Evolutionary conservation across 2,113 vertebrate genomes (phyloP), one percentile per base, ranked within the genome.

Genomic region (Astur gentilis): DNA sequence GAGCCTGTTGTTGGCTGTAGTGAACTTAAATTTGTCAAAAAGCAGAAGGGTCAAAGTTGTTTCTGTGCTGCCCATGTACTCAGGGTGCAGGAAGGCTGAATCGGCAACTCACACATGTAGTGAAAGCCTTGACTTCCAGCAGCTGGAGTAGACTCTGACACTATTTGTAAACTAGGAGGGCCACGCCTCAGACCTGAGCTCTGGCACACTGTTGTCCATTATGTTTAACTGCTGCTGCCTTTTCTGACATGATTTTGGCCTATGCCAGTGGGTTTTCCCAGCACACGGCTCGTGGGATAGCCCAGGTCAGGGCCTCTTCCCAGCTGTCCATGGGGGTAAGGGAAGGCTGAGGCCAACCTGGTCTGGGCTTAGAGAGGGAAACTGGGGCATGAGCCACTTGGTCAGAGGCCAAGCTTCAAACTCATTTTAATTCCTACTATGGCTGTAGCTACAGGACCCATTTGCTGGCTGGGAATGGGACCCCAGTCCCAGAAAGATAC

Each of bases 71-170:
- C 36, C 27, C 4, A 0, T 0, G 6, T 38, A 20, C 8, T 80
- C 9, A 17, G 7, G 44, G 26, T 77, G 23, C 26, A 13, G 23
- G 18, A 89, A 72, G 20, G 81, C 18, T 61, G 60, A 60, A 38
- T 1, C 6, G 10, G 13, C 17, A n/a, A 4, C 34, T 61, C 16
- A 4, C 29, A 27, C 10, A 32, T 1, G 0, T 11, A 40, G 47
- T 25, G 29, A 49, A 64, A 47, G 7, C 42, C 29, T 32, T 38
- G 11, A 16, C 40, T 65, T 80, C 47, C 40, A 65, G 38, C 44
- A 36, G 42, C 44, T 76, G 16, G 19, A 25, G 44, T 69, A 0
- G 0, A 7, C 47, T 58, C 66, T 45, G 73, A 8, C 1, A 0
- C 32, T 52, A 3, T 81, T 54, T 25, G 3, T 42, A 27, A 47